phyloP scores from a whole-genome alignment of 1,140 invertebrate species.

The Diachasma alloeum region DNA sequence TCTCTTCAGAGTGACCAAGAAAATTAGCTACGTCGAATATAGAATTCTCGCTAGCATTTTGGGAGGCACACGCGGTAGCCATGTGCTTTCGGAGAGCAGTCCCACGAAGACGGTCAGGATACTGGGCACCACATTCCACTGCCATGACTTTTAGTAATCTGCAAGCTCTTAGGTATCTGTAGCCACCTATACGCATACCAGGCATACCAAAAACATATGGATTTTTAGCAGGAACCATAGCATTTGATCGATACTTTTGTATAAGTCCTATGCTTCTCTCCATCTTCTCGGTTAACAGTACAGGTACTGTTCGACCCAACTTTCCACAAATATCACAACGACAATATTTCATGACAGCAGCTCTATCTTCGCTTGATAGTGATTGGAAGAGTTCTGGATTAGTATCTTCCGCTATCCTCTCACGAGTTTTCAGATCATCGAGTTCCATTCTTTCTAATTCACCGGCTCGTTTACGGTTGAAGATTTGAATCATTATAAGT shows the following conservation, averaged over 20 bases:
- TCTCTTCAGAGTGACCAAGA: constrained; percentile 18
- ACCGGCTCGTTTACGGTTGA: constrained; percentile 12
- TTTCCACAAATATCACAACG: constrained; percentile 13
- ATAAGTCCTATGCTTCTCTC: not conserved
- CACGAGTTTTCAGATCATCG: not conserved
- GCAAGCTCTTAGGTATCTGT: not conserved
- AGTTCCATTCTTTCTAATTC: not conserved
- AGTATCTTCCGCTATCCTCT: not conserved
- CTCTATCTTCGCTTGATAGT: not conserved
- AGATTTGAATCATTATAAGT: not conserved
- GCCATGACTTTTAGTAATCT: constrained; percentile 5
- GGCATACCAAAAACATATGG: constrained; percentile 30
- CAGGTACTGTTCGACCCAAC: not conserved
- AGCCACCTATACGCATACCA: not conserved
- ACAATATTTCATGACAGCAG: not conserved
- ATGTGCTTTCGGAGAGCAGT: constrained; percentile 28
- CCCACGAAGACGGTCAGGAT: constrained; percentile 8
- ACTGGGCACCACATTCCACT: constrained; percentile 2
- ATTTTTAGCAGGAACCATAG: constrained; percentile 1
- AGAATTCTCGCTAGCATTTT: constrained; percentile 14
- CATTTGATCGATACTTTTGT: not conserved
- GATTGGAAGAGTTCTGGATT: constrained; percentile 11
- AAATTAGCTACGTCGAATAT: constrained; percentile 9
- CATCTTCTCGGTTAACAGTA: not conserved
- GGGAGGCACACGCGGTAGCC: constrained; percentile 12